Base-by-base conservation (phyloP, 2,797 vertebrate species). In the Diplodus sargus region DNA sequence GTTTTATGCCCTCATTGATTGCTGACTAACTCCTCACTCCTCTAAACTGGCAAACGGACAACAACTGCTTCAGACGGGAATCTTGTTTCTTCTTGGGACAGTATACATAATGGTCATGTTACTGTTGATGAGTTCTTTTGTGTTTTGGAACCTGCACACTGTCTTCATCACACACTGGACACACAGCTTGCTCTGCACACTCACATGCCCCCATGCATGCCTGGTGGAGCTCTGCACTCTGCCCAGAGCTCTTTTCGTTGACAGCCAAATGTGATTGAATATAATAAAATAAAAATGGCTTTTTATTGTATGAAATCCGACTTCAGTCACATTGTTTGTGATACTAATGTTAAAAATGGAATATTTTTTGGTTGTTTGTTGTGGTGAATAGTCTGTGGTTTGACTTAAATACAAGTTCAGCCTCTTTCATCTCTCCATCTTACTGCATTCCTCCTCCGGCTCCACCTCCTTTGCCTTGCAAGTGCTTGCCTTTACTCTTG, bases 401-500 rank as follows among this genome's bases (percentile, higher is more conserved):
- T 69, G 73, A 82, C 75, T 87, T 84, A 67, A 71, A 81, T 60
- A 60, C 73, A 61, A 59, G 63, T 79, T 83, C 45, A 81, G 71
- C 74, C 61, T 66, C 77, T 84, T 89, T 87, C 74, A 80, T 89
- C 77, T 86, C 67, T 70, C 75, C 67, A 65, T 87, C 78, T 79
- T 62, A 89, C 73, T 85, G 85, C 76, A 65, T 84, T 88, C 88
- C 87, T 81, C 72, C 83, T 73, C 76, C 82, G 1, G 51, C 70
- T 73, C 71, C 84, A 28, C 61, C 67, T 56, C 58, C 65, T 48
- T 20, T 15, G 22, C 70, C 65, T 59, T 79, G 86, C 70, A 61
- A 74, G 34, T 18, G 30, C 81, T 91, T 91, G 83, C 70, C 86
- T 90, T 81, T 91, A 87, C 90, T 96, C 91, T 96, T 96, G 91